Evolutionary conservation across 1,140 invertebrate genomes (phyloP).

Genomic region (Achatina immaculata): DNA sequence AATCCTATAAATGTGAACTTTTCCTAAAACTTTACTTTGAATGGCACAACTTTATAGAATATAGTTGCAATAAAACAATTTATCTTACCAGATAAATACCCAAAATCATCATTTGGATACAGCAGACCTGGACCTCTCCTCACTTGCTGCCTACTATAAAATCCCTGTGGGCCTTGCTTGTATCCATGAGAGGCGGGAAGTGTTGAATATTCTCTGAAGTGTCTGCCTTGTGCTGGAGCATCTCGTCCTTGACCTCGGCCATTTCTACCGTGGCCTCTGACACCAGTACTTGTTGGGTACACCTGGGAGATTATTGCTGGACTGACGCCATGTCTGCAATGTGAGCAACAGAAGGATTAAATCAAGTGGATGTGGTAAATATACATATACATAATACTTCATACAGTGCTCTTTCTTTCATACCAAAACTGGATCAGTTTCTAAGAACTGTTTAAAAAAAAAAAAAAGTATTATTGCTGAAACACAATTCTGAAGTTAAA

Average conservation of each 20-base stretch:
- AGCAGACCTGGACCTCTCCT: neutral
- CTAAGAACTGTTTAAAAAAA: too few relatives aligned
- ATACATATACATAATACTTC: too few relatives aligned
- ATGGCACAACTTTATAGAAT: too few relatives aligned
- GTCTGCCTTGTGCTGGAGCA: neutral
- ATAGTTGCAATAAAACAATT: too few relatives aligned
- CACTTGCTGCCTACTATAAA: neutral
- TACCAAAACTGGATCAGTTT: too few relatives aligned
- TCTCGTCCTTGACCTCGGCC: neutral
- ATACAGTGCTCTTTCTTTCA: too few relatives aligned
- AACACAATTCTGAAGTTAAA: too few relatives aligned
- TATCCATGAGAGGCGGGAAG: neutral
- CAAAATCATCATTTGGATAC: conserved; percentile 13
- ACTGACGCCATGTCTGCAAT: conserved; percentile 35
- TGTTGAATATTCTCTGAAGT: neutral
- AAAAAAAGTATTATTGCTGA: too few relatives aligned
- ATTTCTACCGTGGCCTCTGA: conserved; percentile 1
- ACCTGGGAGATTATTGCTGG: conserved; percentile 33
- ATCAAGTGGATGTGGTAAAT: neutral
- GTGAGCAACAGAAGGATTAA: neutral
- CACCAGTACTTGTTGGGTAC: conserved; percentile 8
- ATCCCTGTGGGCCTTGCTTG: neutral
- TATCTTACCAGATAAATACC: conserved; percentile 2
- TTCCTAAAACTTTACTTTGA: too few relatives aligned
- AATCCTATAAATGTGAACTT: too few relatives aligned